phyloP scores from a whole-genome alignment of 2,888 invertebrate species.

The Drosophila mercatorum region DNA sequence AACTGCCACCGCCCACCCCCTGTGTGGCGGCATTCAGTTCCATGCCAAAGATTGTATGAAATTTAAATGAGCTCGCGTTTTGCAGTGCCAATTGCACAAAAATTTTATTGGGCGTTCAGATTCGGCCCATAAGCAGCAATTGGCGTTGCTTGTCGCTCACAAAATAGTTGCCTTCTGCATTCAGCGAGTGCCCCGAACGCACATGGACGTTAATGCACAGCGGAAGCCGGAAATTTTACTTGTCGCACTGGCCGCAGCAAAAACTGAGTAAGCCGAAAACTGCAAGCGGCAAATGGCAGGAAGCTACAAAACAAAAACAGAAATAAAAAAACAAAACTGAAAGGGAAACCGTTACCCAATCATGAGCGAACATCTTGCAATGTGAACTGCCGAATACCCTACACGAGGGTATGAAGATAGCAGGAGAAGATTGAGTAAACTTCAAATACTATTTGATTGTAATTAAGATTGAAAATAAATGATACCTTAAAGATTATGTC shows the following conservation, averaged over 20 bases:
- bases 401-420: neutral
- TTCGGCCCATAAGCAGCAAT: slow-evolving; percentile 13
- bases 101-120: slow-evolving; percentile 36
- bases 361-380: neutral
- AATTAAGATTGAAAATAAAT: neutral
- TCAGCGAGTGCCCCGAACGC: neutral
- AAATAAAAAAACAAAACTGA: neutral
- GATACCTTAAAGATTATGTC: no score
- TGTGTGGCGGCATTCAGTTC: neutral
- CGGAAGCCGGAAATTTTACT: slow-evolving; percentile 71
- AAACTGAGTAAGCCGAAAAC: slow-evolving; percentile 43
- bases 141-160: slow-evolving; percentile 1
- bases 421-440: no score
- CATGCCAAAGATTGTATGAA: slow-evolving; percentile 56
- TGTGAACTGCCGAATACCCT: slow-evolving; percentile 19
- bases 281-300: slow-evolving; percentile 60
- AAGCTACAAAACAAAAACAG: slow-evolving; percentile 26
- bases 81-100: slow-evolving; percentile 38
- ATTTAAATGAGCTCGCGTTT: slow-evolving; percentile 55
- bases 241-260: slow-evolving; percentile 46
- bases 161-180: neutral
- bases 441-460: neutral
- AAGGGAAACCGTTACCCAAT: slow-evolving; percentile 2
- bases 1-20: neutral
- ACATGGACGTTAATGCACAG: slow-evolving; percentile 49